phyloP scores from a whole-genome alignment of 2,113 vertebrate species.

The Candoia aspera region DNA sequence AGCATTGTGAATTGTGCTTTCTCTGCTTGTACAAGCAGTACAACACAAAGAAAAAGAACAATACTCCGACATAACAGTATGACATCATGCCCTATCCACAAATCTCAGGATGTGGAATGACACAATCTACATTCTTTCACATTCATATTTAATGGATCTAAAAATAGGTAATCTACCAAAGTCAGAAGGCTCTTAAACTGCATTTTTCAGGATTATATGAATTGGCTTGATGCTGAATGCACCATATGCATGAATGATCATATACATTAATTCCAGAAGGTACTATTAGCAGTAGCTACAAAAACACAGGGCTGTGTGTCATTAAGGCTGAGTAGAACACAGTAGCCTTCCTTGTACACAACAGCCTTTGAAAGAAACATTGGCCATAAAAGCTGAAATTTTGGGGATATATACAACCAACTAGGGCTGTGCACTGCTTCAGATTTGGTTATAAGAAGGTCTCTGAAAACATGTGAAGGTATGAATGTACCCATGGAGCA shows the following conservation, averaged over 20 bases:
- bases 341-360: neutral
- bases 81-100: neutral
- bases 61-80: constrained; percentile 33
- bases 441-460: neutral
- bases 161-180: constrained; percentile 17
- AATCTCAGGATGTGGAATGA: constrained; percentile 17
- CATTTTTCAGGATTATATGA: constrained; percentile 26
- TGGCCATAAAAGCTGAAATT: neutral
- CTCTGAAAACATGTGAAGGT: neutral
- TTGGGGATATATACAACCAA: neutral
- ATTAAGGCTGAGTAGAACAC: constrained; percentile 36
- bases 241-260: constrained; percentile 37
- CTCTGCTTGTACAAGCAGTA: constrained; percentile 39
- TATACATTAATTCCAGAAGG: constrained; percentile 43
- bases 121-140: neutral
- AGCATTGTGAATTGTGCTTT: constrained; percentile 38
- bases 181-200: constrained; percentile 7
- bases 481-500: neutral
- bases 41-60: constrained; percentile 41
- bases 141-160: constrained; percentile 21
- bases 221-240: constrained; percentile 35
- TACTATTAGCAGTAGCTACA: neutral
- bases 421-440: neutral
- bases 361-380: neutral
- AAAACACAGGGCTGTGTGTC: neutral